These are phyloP conservation scores for Meandrina meandrites DNA, from an alignment of 92 coral and sea anemone species.

Conservation along the genomic window DNA sequence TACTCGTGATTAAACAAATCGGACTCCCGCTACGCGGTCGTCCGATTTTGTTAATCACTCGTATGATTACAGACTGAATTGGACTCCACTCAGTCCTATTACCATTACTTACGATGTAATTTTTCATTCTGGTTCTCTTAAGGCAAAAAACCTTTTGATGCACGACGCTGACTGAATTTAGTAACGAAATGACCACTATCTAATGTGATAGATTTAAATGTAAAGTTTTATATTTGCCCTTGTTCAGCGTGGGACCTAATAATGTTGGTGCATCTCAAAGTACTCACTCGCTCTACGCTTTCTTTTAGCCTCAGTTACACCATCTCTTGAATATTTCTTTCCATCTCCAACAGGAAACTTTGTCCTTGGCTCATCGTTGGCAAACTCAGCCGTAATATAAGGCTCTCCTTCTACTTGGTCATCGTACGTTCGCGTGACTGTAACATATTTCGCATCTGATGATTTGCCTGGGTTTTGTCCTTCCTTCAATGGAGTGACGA, in stretches of 20 bases:
- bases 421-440: conserved; percentile 7
- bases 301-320: background rate
- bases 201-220: background rate
- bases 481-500: conserved; percentile 11
- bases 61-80: too few relatives aligned
- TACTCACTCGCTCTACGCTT: conserved; percentile 35
- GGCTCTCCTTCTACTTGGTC: conserved; percentile 42
- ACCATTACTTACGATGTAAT: background rate
- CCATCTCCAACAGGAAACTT: conserved; percentile 46
- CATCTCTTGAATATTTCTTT: conserved; percentile 18
- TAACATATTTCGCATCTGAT: background rate
- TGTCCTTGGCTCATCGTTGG: background rate
- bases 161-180: background rate
- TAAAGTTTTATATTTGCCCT: background rate
- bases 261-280: background rate
- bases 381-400: conserved; percentile 63
- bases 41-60: too few relatives aligned
- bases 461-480: conserved; percentile 1
- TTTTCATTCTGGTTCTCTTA: too few relatives aligned
- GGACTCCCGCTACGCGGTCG: too few relatives aligned
- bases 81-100: too few relatives aligned
- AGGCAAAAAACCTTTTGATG: too few relatives aligned
- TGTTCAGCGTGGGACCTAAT: background rate
- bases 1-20: too few relatives aligned
- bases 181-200: background rate